Conservation (phyloP, 1,140 invertebrate species). For the Pectinophora gossypiella region DNA sequence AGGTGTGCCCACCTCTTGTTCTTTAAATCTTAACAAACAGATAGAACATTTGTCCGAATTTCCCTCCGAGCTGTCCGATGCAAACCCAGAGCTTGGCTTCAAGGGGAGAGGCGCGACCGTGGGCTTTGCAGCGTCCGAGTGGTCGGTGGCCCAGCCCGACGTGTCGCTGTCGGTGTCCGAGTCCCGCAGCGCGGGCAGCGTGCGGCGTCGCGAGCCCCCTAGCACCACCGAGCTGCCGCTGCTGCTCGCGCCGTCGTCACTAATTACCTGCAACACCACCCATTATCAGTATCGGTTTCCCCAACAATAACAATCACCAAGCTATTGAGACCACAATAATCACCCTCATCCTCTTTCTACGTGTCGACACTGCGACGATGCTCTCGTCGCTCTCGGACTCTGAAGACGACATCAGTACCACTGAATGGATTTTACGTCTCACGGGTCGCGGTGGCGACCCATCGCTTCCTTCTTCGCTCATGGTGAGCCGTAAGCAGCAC, state of each 20-base stretch:
- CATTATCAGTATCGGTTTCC: constrained; percentile 5
- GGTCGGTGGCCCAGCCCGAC: constrained; percentile 32
- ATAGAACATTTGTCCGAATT: constrained; percentile 90
- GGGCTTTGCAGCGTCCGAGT: constrained; percentile 7
- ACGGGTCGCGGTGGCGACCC: constrained; percentile 45
- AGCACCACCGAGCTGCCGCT: constrained; percentile 48
- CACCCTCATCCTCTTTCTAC: constrained; percentile 61
- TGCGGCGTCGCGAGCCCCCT: constrained; percentile 32
- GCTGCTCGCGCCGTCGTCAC: constrained; percentile 45
- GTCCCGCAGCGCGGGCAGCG: constrained; percentile 50
- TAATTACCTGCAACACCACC: constrained; percentile 47
- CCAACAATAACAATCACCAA: neutral
- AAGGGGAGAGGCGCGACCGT: constrained; percentile 18
- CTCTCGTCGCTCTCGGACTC: constrained; percentile 59
- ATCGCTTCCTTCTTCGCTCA: constrained; percentile 62
- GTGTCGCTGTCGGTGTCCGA: constrained; percentile 62
- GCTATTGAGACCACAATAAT: constrained; percentile 20
- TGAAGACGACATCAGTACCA: constrained; percentile 46
- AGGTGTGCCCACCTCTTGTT: constrained; percentile 89
- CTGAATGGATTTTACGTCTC: constrained; percentile 43
- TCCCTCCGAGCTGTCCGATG: constrained; percentile 81
- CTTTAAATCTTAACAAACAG: constrained; percentile 82
- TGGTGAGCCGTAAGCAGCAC: constrained; percentile 15
- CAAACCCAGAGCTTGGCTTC: constrained; percentile 54
- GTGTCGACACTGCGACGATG: constrained; percentile 39